A percentile compares a stretch with the other conserved stretches of the same genome.
Evolutionary conservation across 2,113 vertebrate genomes (phyloP).

Genomic region (Progne subis): DNA sequence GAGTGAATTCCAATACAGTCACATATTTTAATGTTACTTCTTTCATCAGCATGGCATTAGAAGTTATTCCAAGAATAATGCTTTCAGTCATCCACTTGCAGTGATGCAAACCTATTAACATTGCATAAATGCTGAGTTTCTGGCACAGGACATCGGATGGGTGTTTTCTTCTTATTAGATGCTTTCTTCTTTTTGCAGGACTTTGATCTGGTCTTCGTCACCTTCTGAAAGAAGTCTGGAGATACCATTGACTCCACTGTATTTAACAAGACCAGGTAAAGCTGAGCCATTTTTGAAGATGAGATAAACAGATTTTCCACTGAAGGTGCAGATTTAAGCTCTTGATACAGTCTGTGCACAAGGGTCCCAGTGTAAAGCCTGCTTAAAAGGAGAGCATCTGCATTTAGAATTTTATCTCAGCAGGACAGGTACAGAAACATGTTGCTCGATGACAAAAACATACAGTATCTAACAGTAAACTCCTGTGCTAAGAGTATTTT

Average conservation of each 20-base stretch:
- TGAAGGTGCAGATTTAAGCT: constrained; percentile 66
- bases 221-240: constrained; percentile 54
- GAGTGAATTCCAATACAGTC: not conserved
- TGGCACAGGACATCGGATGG: not conserved
- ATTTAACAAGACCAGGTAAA: constrained; percentile 73
- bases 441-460: not conserved
- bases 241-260: constrained; percentile 34
- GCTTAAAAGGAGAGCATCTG: not conserved
- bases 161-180: not conserved
- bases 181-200: constrained; percentile 41
- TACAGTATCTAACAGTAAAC: not conserved
- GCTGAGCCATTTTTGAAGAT: constrained; percentile 69
- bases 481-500: not conserved
- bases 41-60: not conserved
- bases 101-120: constrained; percentile 61
- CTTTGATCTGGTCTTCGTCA: not conserved
- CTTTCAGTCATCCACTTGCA: constrained; percentile 57
- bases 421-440: not conserved
- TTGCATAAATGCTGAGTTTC: not conserved
- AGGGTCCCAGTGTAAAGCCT: constrained; percentile 90
- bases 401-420: not conserved
- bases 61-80: not conserved
- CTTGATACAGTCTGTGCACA: constrained; percentile 78
- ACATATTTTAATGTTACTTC: not conserved
- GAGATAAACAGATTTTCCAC: constrained; percentile 73